Evolutionary conservation across 2,113 vertebrate species (phyloP).

Genomic region (Mixornis gularis): DNA sequence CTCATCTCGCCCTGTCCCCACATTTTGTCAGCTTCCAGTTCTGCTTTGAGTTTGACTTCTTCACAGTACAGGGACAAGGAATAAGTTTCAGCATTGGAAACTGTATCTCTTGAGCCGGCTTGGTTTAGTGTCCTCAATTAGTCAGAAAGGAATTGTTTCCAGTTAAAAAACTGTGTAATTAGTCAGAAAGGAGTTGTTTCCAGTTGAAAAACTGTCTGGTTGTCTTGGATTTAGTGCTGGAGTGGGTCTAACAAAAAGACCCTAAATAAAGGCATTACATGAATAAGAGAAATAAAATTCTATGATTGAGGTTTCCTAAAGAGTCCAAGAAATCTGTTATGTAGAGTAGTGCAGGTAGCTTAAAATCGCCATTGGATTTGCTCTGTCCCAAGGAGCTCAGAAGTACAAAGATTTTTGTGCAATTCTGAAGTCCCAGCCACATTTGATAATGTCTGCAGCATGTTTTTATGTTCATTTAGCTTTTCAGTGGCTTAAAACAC

Average conservation of each 20-base stretch:
- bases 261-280: neutral
- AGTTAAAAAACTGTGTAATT: neutral
- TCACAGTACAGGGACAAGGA: neutral
- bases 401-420: neutral
- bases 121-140: neutral
- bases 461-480: neutral
- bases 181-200: neutral
- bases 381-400: neutral
- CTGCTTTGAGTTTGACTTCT: neutral
- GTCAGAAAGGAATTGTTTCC: neutral
- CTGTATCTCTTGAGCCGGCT: neutral
- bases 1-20: rapidly evolving
- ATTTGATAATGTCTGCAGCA: neutral
- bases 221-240: neutral
- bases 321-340: neutral
- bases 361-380: rapidly evolving
- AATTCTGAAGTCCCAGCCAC: neutral
- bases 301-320: neutral
- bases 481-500: neutral
- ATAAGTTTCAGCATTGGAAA: neutral
- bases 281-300: neutral
- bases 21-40: neutral
- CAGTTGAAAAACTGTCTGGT: neutral
- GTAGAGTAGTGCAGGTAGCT: neutral
- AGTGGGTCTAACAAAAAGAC: neutral